Percentiles rank a stretch among this genome's conserved stretches.
phyloP scores from a whole-genome alignment of 2,113 vertebrate species.

The Channa argus region DNA sequence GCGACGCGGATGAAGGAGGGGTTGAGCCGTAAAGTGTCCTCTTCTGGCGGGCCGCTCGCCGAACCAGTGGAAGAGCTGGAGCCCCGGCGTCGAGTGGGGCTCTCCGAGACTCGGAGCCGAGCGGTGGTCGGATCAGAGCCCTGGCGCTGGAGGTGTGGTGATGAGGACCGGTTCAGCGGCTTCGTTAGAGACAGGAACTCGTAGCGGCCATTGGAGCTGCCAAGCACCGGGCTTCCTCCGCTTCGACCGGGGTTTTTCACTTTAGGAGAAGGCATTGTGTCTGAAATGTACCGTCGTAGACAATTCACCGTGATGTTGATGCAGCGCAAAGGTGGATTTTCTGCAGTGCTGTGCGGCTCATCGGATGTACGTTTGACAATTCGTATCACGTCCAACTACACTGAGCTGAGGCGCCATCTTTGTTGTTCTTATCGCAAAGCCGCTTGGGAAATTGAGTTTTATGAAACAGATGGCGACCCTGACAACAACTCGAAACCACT shows the following conservation, averaged over 20 bases:
- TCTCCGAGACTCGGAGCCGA: slow-evolving; percentile 87
- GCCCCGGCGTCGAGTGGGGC: slow-evolving; percentile 88
- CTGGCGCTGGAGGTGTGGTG: slow-evolving; percentile 78
- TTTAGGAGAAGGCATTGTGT: slow-evolving; percentile 85
- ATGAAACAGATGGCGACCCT: too few relatives aligned
- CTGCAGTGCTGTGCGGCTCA: slow-evolving; percentile 47
- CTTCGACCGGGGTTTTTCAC: slow-evolving; percentile 69
- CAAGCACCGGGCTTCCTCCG: slow-evolving; percentile 74
- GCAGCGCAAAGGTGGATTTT: slow-evolving; percentile 9
- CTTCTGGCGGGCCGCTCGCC: slow-evolving; percentile 83
- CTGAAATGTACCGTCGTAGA: neutral
- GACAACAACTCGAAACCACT: too few relatives aligned
- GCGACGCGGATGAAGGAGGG: slow-evolving; percentile 92
- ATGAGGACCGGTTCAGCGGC: slow-evolving; percentile 78
- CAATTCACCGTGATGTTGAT: neutral
- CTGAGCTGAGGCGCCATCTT: slow-evolving; percentile 70
- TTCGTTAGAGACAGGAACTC: slow-evolving; percentile 87
- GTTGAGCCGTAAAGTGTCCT: slow-evolving; percentile 93
- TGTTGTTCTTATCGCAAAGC: slow-evolving; percentile 60
- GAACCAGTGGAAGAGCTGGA: slow-evolving; percentile 83
- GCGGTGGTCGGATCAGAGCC: slow-evolving; percentile 81
- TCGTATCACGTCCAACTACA: slow-evolving; percentile 50
- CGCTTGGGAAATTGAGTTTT: slow-evolving; percentile 56
- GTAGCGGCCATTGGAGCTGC: slow-evolving; percentile 78
- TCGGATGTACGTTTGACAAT: slow-evolving; percentile 50